Conservation (phyloP, 2,797 vertebrate genomes). For the Triplophysa bombifrons region DNA sequence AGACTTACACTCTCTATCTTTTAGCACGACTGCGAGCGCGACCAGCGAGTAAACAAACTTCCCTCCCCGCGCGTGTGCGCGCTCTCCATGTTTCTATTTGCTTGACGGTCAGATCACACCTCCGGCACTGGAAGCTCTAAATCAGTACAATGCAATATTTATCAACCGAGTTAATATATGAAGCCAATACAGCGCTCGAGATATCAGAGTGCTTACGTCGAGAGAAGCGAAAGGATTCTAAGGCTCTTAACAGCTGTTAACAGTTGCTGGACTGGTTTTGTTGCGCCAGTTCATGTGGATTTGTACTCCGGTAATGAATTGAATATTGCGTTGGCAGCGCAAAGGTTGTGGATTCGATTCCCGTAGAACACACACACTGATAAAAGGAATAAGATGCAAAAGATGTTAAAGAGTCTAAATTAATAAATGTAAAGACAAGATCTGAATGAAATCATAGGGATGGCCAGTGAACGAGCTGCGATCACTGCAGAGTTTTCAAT, state of each 20-base stretch:
- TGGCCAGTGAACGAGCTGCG: constrained; percentile 62
- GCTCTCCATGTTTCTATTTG: constrained; percentile 1
- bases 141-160: constrained; percentile 81
- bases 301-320: background rate
- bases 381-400: too few species aligned
- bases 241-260: background rate
- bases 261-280: background rate
- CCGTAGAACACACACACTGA: too few species aligned
- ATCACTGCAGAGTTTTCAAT: constrained; percentile 16
- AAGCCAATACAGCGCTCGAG: constrained; percentile 46
- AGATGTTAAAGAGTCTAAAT: too few species aligned
- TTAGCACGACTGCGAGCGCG: background rate
- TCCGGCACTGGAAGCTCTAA: constrained; percentile 73
- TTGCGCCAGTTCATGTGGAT: constrained; percentile 12
- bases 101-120: constrained; percentile 55
- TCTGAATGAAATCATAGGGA: constrained; percentile 24
- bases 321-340: too few species aligned
- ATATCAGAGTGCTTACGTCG: constrained; percentile 43
- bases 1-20: background rate
- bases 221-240: constrained; percentile 37
- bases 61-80: constrained; percentile 25
- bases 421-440: background rate
- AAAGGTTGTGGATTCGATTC: too few species aligned
- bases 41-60: constrained; percentile 46
- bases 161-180: constrained; percentile 76